A percentile compares a stretch with the other conserved stretches of the same genome.
phyloP scores from a whole-genome alignment of 2,888 invertebrate genomes.

The Chesias legatella region DNA sequence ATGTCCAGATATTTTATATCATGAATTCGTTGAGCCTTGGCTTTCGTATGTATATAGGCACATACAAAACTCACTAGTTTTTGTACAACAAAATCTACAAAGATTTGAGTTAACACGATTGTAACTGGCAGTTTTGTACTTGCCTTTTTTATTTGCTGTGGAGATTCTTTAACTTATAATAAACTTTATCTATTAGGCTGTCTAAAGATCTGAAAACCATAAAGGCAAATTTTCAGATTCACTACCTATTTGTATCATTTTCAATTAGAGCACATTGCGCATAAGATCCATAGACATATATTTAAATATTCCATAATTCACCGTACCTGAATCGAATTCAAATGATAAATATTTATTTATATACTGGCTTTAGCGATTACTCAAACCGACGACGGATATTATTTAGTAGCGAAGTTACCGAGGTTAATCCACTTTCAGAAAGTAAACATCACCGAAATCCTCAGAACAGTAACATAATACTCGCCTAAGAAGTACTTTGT shows the following conservation, averaged over 20 bases:
- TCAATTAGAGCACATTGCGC: too few species aligned
- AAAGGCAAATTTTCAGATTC: too few species aligned
- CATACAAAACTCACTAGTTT: neutral
- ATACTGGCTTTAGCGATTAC: constrained; percentile 3
- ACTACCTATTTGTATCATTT: too few species aligned
- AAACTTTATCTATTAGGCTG: too few species aligned
- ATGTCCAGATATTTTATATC: neutral
- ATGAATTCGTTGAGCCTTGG: neutral
- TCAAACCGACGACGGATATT: constrained; percentile 21
- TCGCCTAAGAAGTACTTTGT: constrained; percentile 26
- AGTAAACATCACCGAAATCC: constrained; percentile 26
- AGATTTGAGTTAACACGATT: too few species aligned
- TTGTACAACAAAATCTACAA: neutral
- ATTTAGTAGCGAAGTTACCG: constrained; percentile 25
- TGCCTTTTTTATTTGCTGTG: too few species aligned
- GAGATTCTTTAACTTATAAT: too few species aligned
- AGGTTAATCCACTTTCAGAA: constrained; percentile 29
- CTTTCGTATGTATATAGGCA: neutral
- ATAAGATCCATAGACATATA: too few species aligned
- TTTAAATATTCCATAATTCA: too few species aligned
- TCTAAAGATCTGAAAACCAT: too few species aligned
- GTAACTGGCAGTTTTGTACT: too few species aligned
- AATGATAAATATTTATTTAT: constrained; percentile 1
- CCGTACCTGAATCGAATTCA: constrained; percentile 6
- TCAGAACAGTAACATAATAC: constrained; percentile 23